phyloP scores from a whole-genome alignment of 2,797 vertebrate species.

The Nannoperca obscura region DNA sequence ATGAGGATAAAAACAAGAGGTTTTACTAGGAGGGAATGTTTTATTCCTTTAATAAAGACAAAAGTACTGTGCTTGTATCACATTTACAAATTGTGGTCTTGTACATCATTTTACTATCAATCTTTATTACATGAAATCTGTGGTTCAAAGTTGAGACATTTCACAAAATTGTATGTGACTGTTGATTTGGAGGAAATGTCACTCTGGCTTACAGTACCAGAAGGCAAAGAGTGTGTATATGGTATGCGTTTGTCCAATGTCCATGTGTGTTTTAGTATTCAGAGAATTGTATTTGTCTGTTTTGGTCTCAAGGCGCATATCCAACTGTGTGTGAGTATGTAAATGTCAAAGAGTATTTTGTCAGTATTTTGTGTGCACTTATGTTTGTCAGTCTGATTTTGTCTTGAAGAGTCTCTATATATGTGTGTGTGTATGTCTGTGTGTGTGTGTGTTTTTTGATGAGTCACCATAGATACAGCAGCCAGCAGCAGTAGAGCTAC shows the following conservation, averaged over 20 bases:
- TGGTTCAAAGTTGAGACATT: background rate
- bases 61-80: background rate
- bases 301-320: background rate
- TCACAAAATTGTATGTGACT: background rate
- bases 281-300: constrained; percentile 5
- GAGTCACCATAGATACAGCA: constrained; percentile 75
- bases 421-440: constrained; percentile 1
- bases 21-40: background rate
- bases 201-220: background rate
- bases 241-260: background rate
- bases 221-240: background rate
- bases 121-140: constrained; percentile 1
- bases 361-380: constrained; percentile 18
- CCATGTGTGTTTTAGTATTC: constrained; percentile 3
- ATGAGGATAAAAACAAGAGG: background rate
- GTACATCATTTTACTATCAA: background rate
- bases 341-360: constrained; percentile 26
- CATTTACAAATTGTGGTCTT: background rate
- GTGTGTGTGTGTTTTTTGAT: constrained; percentile 59
- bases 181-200: constrained; percentile 7
- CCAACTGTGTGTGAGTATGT: constrained; percentile 2
- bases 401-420: constrained; percentile 30
- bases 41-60: background rate
- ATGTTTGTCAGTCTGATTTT: constrained; percentile 44
- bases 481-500: constrained; percentile 63